Percentiles rank a stretch among this genome's conserved stretches.
These are phyloP conservation scores for Onchidella celtica DNA, from an alignment of 2,888 invertebrate species.

Conservation along the genomic window DNA sequence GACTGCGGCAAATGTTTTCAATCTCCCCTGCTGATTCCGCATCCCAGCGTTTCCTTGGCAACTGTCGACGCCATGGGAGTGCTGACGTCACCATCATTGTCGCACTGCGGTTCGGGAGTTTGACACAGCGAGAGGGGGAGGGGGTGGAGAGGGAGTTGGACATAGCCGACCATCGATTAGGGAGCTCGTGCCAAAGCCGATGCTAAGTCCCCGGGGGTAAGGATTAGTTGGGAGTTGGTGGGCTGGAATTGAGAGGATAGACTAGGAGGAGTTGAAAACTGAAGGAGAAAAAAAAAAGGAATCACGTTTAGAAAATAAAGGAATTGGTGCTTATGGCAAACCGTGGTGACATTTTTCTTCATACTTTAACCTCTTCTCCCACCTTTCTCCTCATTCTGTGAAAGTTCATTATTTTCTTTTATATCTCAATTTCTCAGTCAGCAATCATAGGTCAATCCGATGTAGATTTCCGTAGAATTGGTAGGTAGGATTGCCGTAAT, in stretches of 20 bases:
- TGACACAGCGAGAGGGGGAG: not conserved
- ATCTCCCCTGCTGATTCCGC: slow-evolving; percentile 18
- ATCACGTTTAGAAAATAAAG: too few species aligned
- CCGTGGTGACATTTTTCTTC: too few species aligned
- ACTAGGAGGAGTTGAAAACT: not conserved
- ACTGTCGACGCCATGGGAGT: slow-evolving; percentile 5
- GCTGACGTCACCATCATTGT: slow-evolving; percentile 7
- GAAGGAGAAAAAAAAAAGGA: too few species aligned
- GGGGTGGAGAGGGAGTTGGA: not conserved
- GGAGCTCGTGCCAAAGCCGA: not conserved
- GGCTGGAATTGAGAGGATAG: too few species aligned
- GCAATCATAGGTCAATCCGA: too few species aligned
- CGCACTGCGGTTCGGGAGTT: not conserved
- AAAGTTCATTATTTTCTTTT: not conserved
- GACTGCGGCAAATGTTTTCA: slow-evolving; percentile 10
- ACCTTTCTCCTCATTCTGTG: not conserved
- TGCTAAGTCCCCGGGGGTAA: not conserved
- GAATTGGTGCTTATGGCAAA: not conserved
- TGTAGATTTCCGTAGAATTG: too few species aligned
- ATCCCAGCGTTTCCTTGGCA: slow-evolving; percentile 12
- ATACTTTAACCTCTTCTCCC: not conserved
- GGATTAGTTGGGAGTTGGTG: not conserved
- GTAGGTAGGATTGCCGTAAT: too few species aligned
- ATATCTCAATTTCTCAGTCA: too few species aligned
- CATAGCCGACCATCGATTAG: slow-evolving; percentile 18